Evolutionary conservation across 2,113 vertebrate genomes (phyloP).

Genomic region (Aphyosemion australe): DNA sequence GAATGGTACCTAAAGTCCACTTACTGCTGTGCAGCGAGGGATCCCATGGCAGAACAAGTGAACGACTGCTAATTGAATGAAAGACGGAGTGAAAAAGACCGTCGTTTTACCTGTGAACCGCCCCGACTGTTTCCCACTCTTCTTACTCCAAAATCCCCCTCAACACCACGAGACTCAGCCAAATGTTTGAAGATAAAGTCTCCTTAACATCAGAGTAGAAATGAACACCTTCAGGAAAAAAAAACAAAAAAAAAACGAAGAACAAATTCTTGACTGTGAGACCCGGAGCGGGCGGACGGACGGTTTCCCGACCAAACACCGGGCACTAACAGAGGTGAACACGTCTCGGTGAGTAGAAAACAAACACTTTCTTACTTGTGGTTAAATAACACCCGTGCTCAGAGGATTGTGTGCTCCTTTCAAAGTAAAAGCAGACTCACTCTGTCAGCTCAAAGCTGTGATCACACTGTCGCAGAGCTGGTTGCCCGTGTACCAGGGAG

Average conservation of each 20-base stretch:
- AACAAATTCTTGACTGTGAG: conserved; percentile 3
- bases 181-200: conserved; percentile 42
- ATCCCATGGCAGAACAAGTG: conserved; percentile 61
- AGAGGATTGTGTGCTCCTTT: conserved; percentile 23
- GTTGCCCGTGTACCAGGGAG: conserved; percentile 56
- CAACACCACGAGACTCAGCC: conserved; percentile 25
- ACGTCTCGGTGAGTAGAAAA: conserved; percentile 56
- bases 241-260: conserved; percentile 19
- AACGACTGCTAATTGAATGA: conserved; percentile 72
- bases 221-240: conserved; percentile 8
- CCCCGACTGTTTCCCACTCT: conserved; percentile 34
- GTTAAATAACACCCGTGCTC: conserved; percentile 6
- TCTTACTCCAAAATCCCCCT: neutral
- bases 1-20: conserved; percentile 71
- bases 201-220: conserved; percentile 24
- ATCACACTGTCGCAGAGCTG: conserved; percentile 54
- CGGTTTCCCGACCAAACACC: conserved; percentile 7
- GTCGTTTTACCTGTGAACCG: conserved; percentile 50
- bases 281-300: conserved; percentile 25
- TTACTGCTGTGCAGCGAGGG: conserved; percentile 58
- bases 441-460: conserved; percentile 45
- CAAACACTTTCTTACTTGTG: neutral
- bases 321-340: neutral
- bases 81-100: conserved; percentile 59
- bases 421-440: conserved; percentile 19